Base-by-base conservation (phyloP, 2,888 invertebrate genomes). In the Agriopis marginaria region DNA sequence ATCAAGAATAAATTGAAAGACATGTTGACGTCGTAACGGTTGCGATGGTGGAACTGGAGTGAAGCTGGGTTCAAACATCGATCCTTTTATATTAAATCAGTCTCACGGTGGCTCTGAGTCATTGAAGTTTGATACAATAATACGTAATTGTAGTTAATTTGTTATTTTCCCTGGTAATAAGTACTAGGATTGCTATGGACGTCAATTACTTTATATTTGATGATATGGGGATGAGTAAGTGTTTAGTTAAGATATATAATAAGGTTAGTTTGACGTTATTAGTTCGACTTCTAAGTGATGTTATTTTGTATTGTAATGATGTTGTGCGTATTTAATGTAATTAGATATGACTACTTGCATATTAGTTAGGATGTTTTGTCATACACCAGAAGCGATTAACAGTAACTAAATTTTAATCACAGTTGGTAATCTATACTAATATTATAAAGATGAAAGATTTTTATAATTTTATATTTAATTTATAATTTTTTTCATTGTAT, bases 1-100 rank as follows among this genome's bases (percentile, higher is more conserved):
- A 82, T 0, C 0, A 79, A 3, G n/a, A 80, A n/a, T 5, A 75
- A 10, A 74, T 82, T 80, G 51, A 17, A 5, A 47, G 55, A 56
- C 69, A 65, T 69, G 50, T 53, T 65, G 39, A 9, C 56, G n/a
- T 58, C 10, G 23, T 23, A 0, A 7, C 45, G 1, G 9, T 49
- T 2, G 5, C 12, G 55, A 47, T 51, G 64, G 14, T 45, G 2
- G 11, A 23, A 55, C 17, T 62, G 45, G 61, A 65, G 51, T 69
- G 69, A 53, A 50, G 53, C 42, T 40, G 12, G 44, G 7, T 14
- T 32, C 6, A 17, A 49, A 39, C 61, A 39, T 2, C 40, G 40
- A 23, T 51, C 39, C 44, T 59, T 67, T 60, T 66, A 66, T 66
- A 66, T 47, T 40, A 14, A 50, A 12, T n/a, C 8, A 6, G 8